phyloP scores from a whole-genome alignment of 1,140 invertebrate species.

The Oncopeltus fasciatus region DNA sequence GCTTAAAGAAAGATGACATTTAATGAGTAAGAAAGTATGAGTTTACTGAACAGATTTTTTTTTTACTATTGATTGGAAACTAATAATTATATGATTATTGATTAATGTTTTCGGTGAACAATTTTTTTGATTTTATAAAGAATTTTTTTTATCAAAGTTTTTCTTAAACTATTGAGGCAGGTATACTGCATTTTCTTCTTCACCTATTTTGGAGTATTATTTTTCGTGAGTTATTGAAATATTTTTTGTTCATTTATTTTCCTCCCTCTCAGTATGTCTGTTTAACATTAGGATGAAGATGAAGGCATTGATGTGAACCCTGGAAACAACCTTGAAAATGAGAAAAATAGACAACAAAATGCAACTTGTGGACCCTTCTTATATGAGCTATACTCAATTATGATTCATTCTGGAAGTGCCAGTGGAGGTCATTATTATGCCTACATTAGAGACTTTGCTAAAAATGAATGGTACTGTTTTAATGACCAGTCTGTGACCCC shows the following conservation, averaged over 20 bases:
- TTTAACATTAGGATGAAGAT: slow-evolving; percentile 35
- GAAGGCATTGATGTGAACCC: slow-evolving; percentile 41
- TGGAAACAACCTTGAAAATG: slow-evolving; percentile 31
- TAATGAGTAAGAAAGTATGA: too few species aligned
- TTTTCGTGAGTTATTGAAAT: not conserved
- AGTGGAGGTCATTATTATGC: slow-evolving; percentile 88
- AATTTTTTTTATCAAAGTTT: too few species aligned
- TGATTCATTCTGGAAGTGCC: slow-evolving; percentile 86
- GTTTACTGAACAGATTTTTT: too few species aligned
- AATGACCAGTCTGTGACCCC: slow-evolving; percentile 60
- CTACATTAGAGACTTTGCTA: slow-evolving; percentile 77
- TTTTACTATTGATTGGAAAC: too few species aligned
- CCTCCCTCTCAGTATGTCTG: too few species aligned
- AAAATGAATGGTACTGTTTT: slow-evolving; percentile 64
- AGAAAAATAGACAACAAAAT: slow-evolving; percentile 34
- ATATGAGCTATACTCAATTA: slow-evolving; percentile 83
- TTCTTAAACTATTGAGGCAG: too few species aligned
- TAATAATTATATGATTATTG: too few species aligned
- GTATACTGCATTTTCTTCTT: not conserved
- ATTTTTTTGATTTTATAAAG: too few species aligned
- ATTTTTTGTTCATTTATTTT: not conserved
- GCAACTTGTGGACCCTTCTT: slow-evolving; percentile 48
- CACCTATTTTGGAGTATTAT: not conserved
- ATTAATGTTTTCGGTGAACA: too few species aligned
- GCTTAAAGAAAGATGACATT: too few species aligned